A percentile compares a stretch with the other conserved stretches of the same genome.
Evolutionary conservation across 2,113 vertebrate genomes (phyloP).

Genomic region (Hyperoodon ampullatus): DNA sequence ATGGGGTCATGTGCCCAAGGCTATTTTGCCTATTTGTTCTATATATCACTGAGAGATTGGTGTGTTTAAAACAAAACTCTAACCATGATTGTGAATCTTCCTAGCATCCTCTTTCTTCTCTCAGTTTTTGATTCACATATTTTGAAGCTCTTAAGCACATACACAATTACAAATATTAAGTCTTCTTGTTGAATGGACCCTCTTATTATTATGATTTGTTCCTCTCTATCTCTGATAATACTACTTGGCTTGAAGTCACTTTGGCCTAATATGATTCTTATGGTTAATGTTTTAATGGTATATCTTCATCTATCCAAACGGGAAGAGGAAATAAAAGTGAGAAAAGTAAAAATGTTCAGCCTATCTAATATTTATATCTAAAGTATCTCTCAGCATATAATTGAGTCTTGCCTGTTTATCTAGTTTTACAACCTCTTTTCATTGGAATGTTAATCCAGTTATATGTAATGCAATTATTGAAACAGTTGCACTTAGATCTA

Average conservation of each 20-base stretch:
- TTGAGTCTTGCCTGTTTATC: neutral
- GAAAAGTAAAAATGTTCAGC: neutral
- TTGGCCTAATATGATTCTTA: neutral
- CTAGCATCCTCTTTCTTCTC: neutral
- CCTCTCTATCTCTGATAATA: neutral
- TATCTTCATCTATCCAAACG: neutral
- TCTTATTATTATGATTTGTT: neutral
- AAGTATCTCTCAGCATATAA: neutral
- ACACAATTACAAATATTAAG: neutral
- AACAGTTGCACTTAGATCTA: neutral
- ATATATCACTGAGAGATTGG: neutral
- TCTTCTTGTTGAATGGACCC: neutral
- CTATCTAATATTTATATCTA: neutral
- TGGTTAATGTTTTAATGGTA: neutral
- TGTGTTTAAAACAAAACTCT: neutral
- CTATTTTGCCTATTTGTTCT: neutral
- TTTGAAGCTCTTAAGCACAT: neutral
- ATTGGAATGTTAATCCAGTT: neutral
- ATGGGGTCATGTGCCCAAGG: neutral
- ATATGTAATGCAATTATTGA: neutral
- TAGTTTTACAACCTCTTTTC: neutral
- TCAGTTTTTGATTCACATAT: neutral
- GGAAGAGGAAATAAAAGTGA: neutral
- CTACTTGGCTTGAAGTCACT: neutral
- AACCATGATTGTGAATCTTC: neutral